These are phyloP conservation scores for Meandrina meandrites DNA, from an alignment of 92 coral and sea anemone species.

Conservation along the genomic window DNA sequence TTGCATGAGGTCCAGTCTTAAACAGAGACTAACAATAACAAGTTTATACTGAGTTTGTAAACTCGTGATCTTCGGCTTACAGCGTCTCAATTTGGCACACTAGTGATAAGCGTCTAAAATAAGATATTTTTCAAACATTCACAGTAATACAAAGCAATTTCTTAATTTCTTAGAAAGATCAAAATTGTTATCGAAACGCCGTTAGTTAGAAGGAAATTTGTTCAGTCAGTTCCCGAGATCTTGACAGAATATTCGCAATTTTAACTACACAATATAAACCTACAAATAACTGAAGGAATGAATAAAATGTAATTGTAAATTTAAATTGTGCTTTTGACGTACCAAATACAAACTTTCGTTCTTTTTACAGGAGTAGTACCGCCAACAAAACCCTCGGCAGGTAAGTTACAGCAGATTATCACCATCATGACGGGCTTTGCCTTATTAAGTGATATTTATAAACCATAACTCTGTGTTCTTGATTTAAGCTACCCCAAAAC, in stretches of 20 bases:
- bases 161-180: not conserved
- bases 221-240: not conserved
- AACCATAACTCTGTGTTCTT: not conserved
- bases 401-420: not conserved
- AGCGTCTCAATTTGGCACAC: not conserved
- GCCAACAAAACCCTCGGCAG: constrained; percentile 23
- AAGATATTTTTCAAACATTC: not conserved
- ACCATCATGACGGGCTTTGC: not conserved
- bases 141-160: not conserved
- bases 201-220: not conserved
- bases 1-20: not conserved
- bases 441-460: not conserved
- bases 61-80: not conserved
- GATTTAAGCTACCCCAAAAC: constrained; percentile 56
- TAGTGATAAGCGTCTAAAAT: not conserved
- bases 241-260: not conserved
- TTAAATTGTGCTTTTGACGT: not conserved
- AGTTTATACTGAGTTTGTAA: not conserved
- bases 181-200: not conserved
- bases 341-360: not conserved
- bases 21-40: not conserved
- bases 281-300: not conserved
- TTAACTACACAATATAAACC: not conserved
- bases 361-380: not conserved
- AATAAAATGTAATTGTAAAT: too few species aligned